Base-by-base conservation (phyloP, 2,797 vertebrate genomes). In the Sarcoramphus papa region DNA sequence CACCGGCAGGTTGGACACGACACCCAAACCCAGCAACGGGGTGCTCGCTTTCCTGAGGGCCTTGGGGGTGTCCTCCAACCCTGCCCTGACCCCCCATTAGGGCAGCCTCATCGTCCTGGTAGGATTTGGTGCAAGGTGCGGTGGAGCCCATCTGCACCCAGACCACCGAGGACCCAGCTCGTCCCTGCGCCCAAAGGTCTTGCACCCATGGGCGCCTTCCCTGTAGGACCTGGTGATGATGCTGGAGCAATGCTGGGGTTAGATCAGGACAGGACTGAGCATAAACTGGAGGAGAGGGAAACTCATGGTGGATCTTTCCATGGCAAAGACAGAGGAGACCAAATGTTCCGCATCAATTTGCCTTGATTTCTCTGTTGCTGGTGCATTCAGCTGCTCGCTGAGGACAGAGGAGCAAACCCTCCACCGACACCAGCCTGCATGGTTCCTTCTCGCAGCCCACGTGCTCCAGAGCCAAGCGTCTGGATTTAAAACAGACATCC, bases 91-190 rank as follows among this genome's bases (percentile, higher is more conserved):
- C 37, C 9, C 2, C n/a, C 19, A 27, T 2, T 8, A 35, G 37
- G 6, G 22, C 27, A 56, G 33, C 19, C 12, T 82, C 17, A 10
- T 48, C 30, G 2, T n/a, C 18, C 48, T 33, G 27, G 60, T 37
- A 56, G 41, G 41, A 5, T 35, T 25, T 21, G 13, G 22, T 14
- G 28, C 0, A 3, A 65, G 18, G 25, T 24, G 35, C 1, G 2
- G 30, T 41, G 56, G 50, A 59, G 19, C 33, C 11, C 5, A 1
- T 12, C 9, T 35, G 10, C 15, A 2, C 4, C 24, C 19, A 17
- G 21, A 51, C 11, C 20, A 8, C 60, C 0, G 0, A 31, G 25
- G n/a, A 47, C 13, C 5, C 12, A 2, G 9, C 33, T 79, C 8
- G 1, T 24, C 62, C 43, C 63, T 22, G 31, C 0, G 0, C 25